Percentiles rank a stretch among this genome's conserved stretches.
Evolutionary conservation across 2,797 vertebrate species (phyloP).

Genomic region (Molossus alvarezi): DNA sequence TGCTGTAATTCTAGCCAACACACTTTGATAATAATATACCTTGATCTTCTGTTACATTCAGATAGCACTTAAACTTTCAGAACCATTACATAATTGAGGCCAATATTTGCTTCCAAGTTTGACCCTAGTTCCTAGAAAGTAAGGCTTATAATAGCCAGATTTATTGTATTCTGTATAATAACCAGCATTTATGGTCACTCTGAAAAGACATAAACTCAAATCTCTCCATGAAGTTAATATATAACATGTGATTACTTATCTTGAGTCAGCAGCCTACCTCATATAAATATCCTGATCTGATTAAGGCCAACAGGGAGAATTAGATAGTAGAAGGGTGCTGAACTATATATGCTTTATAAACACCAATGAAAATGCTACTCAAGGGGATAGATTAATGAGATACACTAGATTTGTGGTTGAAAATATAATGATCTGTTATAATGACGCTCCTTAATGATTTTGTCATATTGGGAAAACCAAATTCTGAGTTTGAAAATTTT

Average conservation of each 20-base stretch:
- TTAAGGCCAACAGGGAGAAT: constrained; percentile 30
- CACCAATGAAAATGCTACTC: constrained; percentile 66
- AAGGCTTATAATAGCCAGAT: constrained; percentile 33
- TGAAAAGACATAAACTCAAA: constrained; percentile 66
- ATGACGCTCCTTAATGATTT: constrained; percentile 40
- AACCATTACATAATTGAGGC: constrained; percentile 31
- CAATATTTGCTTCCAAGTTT: constrained; percentile 64
- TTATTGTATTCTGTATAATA: constrained; percentile 46
- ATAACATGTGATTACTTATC: constrained; percentile 48
- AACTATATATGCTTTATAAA: constrained; percentile 46
- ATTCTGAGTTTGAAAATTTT: constrained; percentile 43
- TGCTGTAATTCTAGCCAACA: constrained; percentile 56
- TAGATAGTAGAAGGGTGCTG: constrained; percentile 21
- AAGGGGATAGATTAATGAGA: not conserved
- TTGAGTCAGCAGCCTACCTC: constrained; percentile 55
- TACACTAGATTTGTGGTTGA: not conserved
- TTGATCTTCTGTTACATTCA: constrained; percentile 56
- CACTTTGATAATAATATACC: constrained; percentile 29
- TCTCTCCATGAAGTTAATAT: constrained; percentile 69
- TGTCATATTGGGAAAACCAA: constrained; percentile 42
- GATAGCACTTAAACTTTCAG: constrained; percentile 47
- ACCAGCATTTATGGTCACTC: constrained; percentile 42
- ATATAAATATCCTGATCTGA: constrained; percentile 67
- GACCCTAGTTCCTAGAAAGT: constrained; percentile 73
- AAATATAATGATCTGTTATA: constrained; percentile 54